Conservation (phyloP, 2,888 invertebrate species). For the Idaea biselata region DNA sequence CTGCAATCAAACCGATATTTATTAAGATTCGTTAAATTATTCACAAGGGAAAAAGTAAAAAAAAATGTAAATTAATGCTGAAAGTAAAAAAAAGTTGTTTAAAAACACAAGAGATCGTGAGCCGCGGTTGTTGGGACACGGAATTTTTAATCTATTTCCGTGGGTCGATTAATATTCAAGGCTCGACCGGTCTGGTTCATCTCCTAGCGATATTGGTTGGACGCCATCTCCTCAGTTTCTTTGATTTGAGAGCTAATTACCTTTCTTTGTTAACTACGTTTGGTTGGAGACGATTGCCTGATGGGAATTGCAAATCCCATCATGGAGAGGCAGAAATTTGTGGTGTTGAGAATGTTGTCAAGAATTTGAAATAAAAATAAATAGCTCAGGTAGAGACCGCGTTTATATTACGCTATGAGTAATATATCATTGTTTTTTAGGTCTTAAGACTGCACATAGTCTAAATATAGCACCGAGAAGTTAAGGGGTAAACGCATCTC, state of each 20-base stretch:
- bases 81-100: constrained; percentile 78
- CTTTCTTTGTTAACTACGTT: constrained; percentile 61
- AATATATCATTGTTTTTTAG: not conserved
- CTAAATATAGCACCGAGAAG: no score
- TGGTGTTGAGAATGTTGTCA: no score
- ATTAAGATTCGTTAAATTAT: constrained; percentile 78
- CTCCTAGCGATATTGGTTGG: constrained; percentile 77
- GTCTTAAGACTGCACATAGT: no score
- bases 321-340: constrained; percentile 11
- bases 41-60: constrained; percentile 68
- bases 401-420: not conserved
- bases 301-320: constrained; percentile 25
- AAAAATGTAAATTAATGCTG: constrained; percentile 74
- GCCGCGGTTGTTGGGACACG: constrained; percentile 64
- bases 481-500: no score
- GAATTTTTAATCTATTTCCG: constrained; percentile 82
- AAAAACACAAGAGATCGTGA: constrained; percentile 68
- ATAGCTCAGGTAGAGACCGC: constrained; percentile 8
- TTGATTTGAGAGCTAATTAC: constrained; percentile 76
- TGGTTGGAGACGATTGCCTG: constrained; percentile 25
- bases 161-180: constrained; percentile 80
- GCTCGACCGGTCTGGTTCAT: constrained; percentile 79
- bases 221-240: constrained; percentile 57
- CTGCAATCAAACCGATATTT: constrained; percentile 58
- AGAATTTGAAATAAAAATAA: constrained; percentile 21